Base-by-base conservation (phyloP, 1,140 invertebrate genomes). In the Frieseomelitta varia region DNA sequence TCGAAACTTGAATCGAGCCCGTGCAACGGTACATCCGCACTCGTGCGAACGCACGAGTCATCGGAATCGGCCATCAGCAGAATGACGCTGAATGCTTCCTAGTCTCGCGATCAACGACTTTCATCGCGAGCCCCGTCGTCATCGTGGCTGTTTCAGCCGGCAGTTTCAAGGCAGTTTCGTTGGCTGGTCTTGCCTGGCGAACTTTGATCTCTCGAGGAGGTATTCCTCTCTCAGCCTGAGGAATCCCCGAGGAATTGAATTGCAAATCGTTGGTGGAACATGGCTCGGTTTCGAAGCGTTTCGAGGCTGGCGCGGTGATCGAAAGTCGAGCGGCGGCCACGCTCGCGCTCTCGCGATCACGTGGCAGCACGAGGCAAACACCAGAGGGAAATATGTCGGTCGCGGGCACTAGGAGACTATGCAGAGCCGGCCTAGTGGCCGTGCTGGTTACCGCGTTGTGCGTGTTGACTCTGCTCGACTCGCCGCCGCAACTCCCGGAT, bases 401-500 rank as follows among this genome's bases (percentile, higher is more conserved):
- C 79, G 90, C 88, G 68, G 92, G 91, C 76, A 93, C 92, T 87
- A 93, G 91, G 81, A 92, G 90, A 90, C 92, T 93, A 90, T 93
- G 91, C 92, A 94, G 93, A 93, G 92, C 92, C 61, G 93, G 93
- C 81, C 89, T 94, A 61, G 92, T 90, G 84, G 93, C 92, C 78
- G 90, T 93, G 79, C 81, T 94, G 86, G 91, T 92, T 85, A 94
- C 93, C 73, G 93, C 93, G 78, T 86, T 94, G 81, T 94, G 92
- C 88, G 90, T 93, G 85, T 91, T 94, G 81, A 92, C 92, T 86
- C 91, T 94, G 61, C 87, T 94, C 4, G 93, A 94, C 88, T 92
- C 93, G 89, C 93, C 92, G 80, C 92, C 92, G n/a, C 92, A 92
- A 89, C 91, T 94, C 88, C 92, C 92, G 89, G 93, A 94, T 90